Conservation (phyloP, 2,888 invertebrate genomes). For the Phymatocera aterrima region DNA sequence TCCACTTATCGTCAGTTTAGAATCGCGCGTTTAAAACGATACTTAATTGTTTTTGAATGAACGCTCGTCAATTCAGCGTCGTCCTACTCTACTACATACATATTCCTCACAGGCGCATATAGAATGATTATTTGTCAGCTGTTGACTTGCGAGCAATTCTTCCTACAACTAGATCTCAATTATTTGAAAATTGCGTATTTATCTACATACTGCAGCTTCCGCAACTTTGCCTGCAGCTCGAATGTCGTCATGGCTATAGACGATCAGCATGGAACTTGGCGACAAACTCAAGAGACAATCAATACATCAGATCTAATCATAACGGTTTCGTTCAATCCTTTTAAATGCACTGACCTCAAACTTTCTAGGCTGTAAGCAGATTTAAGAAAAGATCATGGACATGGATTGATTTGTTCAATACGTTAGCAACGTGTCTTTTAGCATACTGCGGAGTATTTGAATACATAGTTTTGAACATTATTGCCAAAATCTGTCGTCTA, state of each 20-base stretch:
- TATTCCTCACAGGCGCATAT: neutral
- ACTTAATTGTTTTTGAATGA: slow-evolving; percentile 38
- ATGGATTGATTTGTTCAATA: slow-evolving; percentile 2
- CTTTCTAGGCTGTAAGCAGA: slow-evolving; percentile 20
- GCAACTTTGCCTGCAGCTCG: neutral
- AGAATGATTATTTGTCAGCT: neutral
- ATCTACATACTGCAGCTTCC: neutral
- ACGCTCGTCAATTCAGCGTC: slow-evolving; percentile 20
- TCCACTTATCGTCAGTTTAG: neutral
- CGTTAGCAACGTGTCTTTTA: neutral
- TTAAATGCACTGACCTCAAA: slow-evolving; percentile 26
- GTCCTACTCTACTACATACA: neutral
- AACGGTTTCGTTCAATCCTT: neutral
- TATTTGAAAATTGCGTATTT: neutral
- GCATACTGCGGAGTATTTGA: neutral
- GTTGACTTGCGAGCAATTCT: neutral
- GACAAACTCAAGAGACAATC: neutral
- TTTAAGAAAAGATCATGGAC: slow-evolving; percentile 40
- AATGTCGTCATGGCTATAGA: neutral
- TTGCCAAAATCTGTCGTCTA: neutral
- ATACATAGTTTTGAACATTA: neutral
- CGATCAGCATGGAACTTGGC: no score
- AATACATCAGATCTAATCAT: neutral
- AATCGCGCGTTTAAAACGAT: slow-evolving; percentile 22
- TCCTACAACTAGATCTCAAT: neutral